Percentiles rank a stretch among this genome's conserved stretches.
Conservation (phyloP, 2,113 vertebrate species). For the Centropus unirufus region DNA sequence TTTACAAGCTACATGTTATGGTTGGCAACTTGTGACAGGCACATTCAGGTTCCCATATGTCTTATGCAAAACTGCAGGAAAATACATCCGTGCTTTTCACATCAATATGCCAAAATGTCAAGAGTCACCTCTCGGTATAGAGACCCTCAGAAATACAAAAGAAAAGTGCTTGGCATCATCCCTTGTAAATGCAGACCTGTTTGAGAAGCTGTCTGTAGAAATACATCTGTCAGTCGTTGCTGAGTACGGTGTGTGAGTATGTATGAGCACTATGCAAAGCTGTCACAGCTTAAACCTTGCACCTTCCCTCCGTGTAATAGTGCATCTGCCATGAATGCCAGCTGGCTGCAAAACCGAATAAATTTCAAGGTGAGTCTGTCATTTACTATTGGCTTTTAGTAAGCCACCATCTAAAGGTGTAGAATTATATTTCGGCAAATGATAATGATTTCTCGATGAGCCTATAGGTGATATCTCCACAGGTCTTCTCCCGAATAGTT, state of each 20-base stretch:
- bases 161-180: slow-evolving; percentile 13
- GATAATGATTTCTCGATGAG: background rate
- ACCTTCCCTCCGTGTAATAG: background rate
- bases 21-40: slow-evolving; percentile 57
- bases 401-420: background rate
- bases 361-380: background rate
- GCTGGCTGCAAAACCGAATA: background rate
- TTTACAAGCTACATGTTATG: background rate
- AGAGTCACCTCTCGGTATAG: background rate
- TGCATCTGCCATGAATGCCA: background rate
- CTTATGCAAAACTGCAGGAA: background rate
- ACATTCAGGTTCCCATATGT: slow-evolving; percentile 2
- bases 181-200: background rate
- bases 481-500: background rate
- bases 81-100: background rate
- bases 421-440: background rate
- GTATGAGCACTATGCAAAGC: accelerated
- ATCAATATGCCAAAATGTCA: slow-evolving; percentile 47
- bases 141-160: background rate
- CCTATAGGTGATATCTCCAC: background rate
- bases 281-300: accelerated
- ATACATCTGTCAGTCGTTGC: background rate
- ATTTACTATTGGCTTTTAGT: background rate
- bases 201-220: background rate
- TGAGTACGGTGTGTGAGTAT: background rate